A percentile compares a stretch with the other conserved stretches of the same genome.
Conservation (phyloP, 2,113 vertebrate species). For the Dicerorhinus sumatrensis region DNA sequence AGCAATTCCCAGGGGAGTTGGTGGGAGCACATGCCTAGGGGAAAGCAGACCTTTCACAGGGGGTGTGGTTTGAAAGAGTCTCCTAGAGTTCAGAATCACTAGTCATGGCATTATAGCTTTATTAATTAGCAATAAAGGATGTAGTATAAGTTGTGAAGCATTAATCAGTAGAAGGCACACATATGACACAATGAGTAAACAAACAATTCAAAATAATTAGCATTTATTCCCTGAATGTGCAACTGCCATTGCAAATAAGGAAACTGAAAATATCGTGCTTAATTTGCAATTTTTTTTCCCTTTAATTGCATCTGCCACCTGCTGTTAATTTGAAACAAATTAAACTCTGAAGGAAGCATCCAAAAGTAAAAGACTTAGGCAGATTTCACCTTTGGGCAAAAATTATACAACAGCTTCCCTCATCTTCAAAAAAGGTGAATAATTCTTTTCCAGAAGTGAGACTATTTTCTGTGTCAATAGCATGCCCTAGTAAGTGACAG, state of each 20-base stretch:
- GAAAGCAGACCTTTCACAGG: not conserved
- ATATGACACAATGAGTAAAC: conserved; percentile 79
- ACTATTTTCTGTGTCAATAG: not conserved
- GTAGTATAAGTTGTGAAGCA: conserved; percentile 61
- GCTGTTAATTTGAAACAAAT: conserved; percentile 70
- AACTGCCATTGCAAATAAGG: conserved; percentile 77
- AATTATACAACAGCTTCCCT: conserved; percentile 38
- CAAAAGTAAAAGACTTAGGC: conserved; percentile 53
- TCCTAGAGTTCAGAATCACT: not conserved
- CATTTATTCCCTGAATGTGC: conserved; percentile 66
- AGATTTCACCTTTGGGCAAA: conserved; percentile 17
- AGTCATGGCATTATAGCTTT: conserved; percentile 59
- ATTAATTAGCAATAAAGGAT: conserved; percentile 73
- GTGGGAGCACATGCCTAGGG: not conserved
- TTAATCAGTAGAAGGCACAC: conserved; percentile 75
- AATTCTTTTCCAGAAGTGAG: conserved; percentile 35
- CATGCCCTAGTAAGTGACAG: not conserved
- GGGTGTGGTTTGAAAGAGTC: not conserved
- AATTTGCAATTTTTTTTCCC: conserved; percentile 71
- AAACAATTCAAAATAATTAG: conserved; percentile 85
- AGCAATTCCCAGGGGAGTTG: not conserved
- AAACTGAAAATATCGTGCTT: conserved; percentile 76
- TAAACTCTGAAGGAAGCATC: conserved; percentile 75
- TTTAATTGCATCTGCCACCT: conserved; percentile 76
- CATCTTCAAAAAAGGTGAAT: conserved; percentile 10